Conservation (phyloP, 2,797 vertebrate genomes). For the Phaenicophaeus curvirostris region DNA sequence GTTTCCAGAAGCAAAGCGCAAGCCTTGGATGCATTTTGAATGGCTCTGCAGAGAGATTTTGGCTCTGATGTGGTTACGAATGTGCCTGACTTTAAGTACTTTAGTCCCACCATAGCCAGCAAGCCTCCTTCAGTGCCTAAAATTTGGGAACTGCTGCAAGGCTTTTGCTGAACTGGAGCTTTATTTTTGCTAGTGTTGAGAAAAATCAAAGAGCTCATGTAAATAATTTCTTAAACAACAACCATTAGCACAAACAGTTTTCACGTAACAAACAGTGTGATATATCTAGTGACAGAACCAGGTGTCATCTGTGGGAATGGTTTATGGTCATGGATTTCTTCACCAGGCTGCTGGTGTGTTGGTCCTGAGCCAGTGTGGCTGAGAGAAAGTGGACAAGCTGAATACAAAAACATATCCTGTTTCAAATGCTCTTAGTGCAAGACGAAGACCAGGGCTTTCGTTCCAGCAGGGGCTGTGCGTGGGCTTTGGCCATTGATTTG, state of each 20-base stretch:
- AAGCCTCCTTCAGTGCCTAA: background rate
- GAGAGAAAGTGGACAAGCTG: background rate
- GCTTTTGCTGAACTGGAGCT: background rate
- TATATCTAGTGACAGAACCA: background rate
- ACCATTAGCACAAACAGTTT: background rate
- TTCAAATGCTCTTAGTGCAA: fast-evolving
- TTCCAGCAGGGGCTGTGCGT: background rate
- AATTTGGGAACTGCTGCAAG: background rate
- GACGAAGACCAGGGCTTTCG: background rate
- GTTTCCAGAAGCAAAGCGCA: conserved; percentile 61
- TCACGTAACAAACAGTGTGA: fast-evolving
- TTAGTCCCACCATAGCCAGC: background rate
- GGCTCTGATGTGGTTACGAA: background rate
- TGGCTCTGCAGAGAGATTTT: conserved; percentile 35
- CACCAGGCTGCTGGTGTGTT: fast-evolving
- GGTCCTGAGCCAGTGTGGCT: background rate
- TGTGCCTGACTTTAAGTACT: background rate
- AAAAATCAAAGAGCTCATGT: conserved; percentile 11
- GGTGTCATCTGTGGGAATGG: background rate
- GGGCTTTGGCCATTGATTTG: background rate
- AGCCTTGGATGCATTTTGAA: conserved; percentile 47
- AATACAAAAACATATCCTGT: fast-evolving
- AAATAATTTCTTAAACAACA: background rate
- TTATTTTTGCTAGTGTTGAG: background rate
- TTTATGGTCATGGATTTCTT: background rate